Percentiles rank a stretch among this genome's conserved stretches.
Conservation (phyloP, 2,113 vertebrate species). For the Galemys pyrenaicus region DNA sequence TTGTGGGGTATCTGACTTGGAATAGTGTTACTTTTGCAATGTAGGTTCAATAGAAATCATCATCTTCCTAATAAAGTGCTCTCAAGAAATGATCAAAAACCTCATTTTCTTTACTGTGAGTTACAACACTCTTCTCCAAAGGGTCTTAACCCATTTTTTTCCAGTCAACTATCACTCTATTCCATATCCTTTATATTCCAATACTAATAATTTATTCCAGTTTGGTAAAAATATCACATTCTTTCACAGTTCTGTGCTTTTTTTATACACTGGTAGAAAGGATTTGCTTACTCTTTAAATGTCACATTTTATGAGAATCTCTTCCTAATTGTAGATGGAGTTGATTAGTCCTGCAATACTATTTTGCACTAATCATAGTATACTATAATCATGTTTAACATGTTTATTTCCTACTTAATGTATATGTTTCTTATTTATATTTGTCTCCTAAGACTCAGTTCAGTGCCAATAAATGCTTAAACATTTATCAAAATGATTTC, state of each 20-base stretch:
- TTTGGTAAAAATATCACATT: background rate
- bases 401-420: background rate
- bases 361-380: background rate
- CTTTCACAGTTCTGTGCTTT: background rate
- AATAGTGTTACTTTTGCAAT: background rate
- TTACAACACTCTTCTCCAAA: background rate
- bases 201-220: background rate
- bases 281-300: background rate
- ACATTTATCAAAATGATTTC: background rate
- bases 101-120: background rate
- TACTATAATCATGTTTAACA: background rate
- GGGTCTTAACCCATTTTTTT: background rate
- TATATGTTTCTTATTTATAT: background rate
- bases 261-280: background rate
- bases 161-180: background rate
- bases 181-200: background rate
- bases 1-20: background rate
- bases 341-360: background rate
- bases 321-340: background rate
- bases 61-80: background rate
- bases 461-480: background rate
- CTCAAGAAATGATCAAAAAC: slow-evolving; percentile 32
- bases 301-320: background rate
- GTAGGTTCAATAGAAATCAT: background rate
- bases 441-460: background rate